phyloP scores from a whole-genome alignment of 1,140 invertebrate genomes.

The Saccostrea echinata region DNA sequence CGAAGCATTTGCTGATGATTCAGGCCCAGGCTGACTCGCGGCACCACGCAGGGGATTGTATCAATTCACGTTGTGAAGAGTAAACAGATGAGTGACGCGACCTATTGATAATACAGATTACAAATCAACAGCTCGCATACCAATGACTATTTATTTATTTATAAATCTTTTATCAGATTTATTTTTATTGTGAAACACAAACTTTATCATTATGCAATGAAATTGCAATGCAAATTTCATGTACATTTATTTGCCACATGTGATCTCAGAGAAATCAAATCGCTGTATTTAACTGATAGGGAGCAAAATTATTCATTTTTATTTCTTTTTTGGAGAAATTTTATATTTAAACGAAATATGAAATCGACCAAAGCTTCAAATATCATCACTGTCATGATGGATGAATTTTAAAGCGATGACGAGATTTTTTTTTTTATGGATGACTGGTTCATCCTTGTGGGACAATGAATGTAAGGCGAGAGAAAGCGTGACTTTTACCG shows the following conservation, averaged over 20 bases:
- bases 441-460: not conserved
- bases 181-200: conserved; percentile 2
- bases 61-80: not conserved
- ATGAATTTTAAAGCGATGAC: not conserved
- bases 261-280: conserved; percentile 32
- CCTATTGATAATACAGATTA: not conserved
- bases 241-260: conserved; percentile 11
- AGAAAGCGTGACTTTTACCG: not conserved
- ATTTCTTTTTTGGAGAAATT: not conserved
- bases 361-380: conserved; percentile 10
- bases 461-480: not conserved
- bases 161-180: conserved; percentile 19
- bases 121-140: conserved; percentile 15
- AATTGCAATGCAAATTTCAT: conserved; percentile 35
- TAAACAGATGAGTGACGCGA: not conserved
- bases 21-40: not conserved
- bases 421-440: not conserved
- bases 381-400: not conserved
- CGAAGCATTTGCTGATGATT: conserved; percentile 12
- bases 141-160: conserved; percentile 35
- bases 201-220: conserved; percentile 1
- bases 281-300: not conserved
- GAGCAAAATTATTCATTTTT: not conserved
- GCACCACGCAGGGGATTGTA: not conserved
- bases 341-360: not conserved